Conservation (phyloP, 2,888 invertebrate species). For the Heteropelma amictum region DNA sequence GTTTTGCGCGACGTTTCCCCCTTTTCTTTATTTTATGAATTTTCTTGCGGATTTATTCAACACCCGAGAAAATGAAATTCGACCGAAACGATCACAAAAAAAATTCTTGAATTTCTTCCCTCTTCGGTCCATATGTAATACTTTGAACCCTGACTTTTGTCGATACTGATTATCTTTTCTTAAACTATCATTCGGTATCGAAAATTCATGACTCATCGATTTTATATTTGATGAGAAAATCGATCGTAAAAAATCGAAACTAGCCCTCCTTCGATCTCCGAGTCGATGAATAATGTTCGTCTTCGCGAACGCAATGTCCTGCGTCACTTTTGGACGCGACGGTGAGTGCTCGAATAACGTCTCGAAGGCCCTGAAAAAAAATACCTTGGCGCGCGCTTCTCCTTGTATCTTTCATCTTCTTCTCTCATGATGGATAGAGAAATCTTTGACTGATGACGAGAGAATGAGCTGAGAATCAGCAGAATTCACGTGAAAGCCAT, state of each 20-base stretch:
- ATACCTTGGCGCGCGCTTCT: not conserved
- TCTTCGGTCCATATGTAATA: too few relatives aligned
- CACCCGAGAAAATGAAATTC: too few relatives aligned
- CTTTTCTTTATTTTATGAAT: not conserved
- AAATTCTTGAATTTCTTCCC: too few relatives aligned
- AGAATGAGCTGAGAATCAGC: conserved; percentile 32
- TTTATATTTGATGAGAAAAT: not conserved
- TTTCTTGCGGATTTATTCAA: not conserved
- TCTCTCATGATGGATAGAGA: conserved; percentile 26
- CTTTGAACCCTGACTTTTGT: too few relatives aligned
- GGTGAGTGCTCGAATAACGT: conserved; percentile 19
- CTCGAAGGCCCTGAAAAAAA: conserved; percentile 2
- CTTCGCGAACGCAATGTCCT: conserved; percentile 2
- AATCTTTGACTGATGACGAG: conserved; percentile 52
- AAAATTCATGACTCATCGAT: not conserved
- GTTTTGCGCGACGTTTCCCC: conserved; percentile 47
- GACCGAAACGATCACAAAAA: too few relatives aligned
- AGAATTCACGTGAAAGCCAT: conserved; percentile 1
- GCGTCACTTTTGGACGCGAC: conserved; percentile 33
- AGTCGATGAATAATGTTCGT: conserved; percentile 26
- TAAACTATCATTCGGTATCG: too few relatives aligned
- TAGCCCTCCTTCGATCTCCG: conserved; percentile 1
- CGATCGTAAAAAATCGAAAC: too few relatives aligned
- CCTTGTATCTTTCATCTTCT: too few relatives aligned
- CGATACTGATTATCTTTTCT: too few relatives aligned